Evolutionary conservation across 2,888 invertebrate species (phyloP).

Genomic region (Nemotelus pantherinus): DNA sequence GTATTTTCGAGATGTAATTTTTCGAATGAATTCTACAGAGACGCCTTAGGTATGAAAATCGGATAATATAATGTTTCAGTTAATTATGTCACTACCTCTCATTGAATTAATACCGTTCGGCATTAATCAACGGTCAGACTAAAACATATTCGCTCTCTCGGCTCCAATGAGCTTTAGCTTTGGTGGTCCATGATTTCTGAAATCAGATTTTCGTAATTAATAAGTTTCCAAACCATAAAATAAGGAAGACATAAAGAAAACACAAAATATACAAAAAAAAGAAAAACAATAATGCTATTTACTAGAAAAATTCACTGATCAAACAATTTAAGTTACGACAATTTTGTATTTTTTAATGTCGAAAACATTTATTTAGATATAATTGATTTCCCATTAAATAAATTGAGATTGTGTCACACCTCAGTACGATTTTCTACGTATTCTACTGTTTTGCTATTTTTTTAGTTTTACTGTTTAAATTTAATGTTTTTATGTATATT

Average conservation of each 20-base stretch:
- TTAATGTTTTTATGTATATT: no score
- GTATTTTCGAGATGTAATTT: no score
- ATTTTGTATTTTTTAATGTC: conserved; percentile 22
- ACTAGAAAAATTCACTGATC: conserved; percentile 4
- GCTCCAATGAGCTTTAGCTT: not conserved
- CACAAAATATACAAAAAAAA: conserved; percentile 2
- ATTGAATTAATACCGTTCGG: conserved; percentile 49
- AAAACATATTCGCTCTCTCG: not conserved
- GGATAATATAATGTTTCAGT: not conserved
- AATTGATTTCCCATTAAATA: conserved; percentile 29
- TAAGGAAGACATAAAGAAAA: not conserved
- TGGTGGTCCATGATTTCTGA: conserved; percentile 13
- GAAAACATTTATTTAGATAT: conserved; percentile 29
- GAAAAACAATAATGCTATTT: not conserved
- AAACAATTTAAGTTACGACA: conserved; percentile 22
- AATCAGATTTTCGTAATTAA: conserved; percentile 34
- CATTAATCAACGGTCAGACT: conserved; percentile 46
- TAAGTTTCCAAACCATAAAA: not conserved
- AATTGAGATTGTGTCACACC: not conserved
- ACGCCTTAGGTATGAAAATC: no score
- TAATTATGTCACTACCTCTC: conserved; percentile 49
- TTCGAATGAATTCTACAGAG: no score
- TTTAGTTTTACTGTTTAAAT: no score
- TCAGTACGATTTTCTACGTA: no score
- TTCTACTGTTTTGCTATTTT: no score